phyloP scores from a whole-genome alignment of 2,113 vertebrate genomes.

The Kryptolebias marmoratus region DNA sequence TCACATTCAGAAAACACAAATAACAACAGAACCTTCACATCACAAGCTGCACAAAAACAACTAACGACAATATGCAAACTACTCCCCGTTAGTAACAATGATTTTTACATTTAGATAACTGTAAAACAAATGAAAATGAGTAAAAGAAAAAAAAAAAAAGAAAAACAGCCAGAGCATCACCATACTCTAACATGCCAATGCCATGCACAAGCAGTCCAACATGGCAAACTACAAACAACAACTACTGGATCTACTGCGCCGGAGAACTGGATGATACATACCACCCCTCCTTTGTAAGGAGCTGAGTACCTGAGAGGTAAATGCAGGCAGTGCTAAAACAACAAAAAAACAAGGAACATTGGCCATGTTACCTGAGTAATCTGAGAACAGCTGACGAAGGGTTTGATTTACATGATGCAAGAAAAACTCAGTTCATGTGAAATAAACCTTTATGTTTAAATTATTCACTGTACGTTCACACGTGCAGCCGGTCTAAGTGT shows the following conservation, averaged over 20 bases:
- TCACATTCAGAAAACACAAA: conserved; percentile 14
- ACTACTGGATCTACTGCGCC: conserved; percentile 49
- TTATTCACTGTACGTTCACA: no score
- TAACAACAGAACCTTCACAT: conserved; percentile 28
- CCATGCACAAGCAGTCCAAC: conserved; percentile 66
- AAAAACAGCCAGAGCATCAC: conserved; percentile 43
- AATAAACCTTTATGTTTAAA: neutral
- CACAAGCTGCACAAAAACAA: conserved; percentile 38
- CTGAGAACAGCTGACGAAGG: conserved; percentile 26
- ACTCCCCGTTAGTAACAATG: conserved; percentile 70
- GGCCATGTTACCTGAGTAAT: conserved; percentile 61
- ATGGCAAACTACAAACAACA: conserved; percentile 47
- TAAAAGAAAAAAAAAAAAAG: conserved; percentile 14
- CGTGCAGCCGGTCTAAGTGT: neutral
- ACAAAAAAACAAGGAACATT: conserved; percentile 77
- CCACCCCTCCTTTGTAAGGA: conserved; percentile 93
- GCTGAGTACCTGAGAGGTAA: conserved; percentile 94
- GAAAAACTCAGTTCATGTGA: neutral
- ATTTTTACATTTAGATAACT: conserved; percentile 5
- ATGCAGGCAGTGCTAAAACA: conserved; percentile 88
- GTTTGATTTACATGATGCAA: neutral
- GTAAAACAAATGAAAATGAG: neutral
- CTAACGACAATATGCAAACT: conserved; percentile 66
- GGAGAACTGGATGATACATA: conserved; percentile 84
- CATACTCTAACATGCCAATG: conserved; percentile 70